phyloP scores from a whole-genome alignment of 1,140 invertebrate genomes.

The Fopius arisanus region DNA sequence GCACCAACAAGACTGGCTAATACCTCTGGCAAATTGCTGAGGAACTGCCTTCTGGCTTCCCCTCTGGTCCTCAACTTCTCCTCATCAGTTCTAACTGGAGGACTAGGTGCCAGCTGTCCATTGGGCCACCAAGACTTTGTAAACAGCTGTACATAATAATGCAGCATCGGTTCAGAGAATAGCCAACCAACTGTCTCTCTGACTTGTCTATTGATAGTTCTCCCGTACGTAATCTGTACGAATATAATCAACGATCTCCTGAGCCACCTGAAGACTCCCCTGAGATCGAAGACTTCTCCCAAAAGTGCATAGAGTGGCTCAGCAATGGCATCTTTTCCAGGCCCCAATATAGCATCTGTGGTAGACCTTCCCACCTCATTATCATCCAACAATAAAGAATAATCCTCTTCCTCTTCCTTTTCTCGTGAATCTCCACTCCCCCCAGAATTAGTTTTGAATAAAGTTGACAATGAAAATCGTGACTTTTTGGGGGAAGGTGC shows the following conservation, averaged over 20 bases:
- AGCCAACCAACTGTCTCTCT: constrained; percentile 86
- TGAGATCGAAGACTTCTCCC: constrained; percentile 88
- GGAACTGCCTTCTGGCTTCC: constrained; percentile 72
- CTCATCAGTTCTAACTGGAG: constrained; percentile 67
- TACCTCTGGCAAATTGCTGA: constrained; percentile 80
- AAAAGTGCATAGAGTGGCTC: constrained; percentile 87
- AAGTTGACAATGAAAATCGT: constrained; percentile 82
- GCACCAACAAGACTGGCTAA: constrained; percentile 85
- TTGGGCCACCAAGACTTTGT: constrained; percentile 90
- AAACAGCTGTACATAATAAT: constrained; percentile 85
- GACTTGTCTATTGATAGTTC: constrained; percentile 91
- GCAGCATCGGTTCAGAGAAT: constrained; percentile 88
- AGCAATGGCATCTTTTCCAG: constrained; percentile 82
- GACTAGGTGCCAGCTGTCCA: constrained; percentile 72
- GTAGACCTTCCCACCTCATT: constrained; percentile 49
- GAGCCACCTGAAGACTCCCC: constrained; percentile 87
- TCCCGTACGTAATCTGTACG: constrained; percentile 90
- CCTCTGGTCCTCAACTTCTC: constrained; percentile 74
- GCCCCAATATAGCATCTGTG: constrained; percentile 65
- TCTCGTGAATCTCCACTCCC: constrained; percentile 61
- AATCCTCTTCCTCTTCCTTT: constrained; percentile 75
- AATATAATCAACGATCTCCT: constrained; percentile 88
- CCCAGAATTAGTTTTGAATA: constrained; percentile 78
- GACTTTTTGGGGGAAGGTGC: constrained; percentile 80
- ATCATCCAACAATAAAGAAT: constrained; percentile 74